Conservation (phyloP, 2,113 vertebrate species). For the Melanocharis versteri region DNA sequence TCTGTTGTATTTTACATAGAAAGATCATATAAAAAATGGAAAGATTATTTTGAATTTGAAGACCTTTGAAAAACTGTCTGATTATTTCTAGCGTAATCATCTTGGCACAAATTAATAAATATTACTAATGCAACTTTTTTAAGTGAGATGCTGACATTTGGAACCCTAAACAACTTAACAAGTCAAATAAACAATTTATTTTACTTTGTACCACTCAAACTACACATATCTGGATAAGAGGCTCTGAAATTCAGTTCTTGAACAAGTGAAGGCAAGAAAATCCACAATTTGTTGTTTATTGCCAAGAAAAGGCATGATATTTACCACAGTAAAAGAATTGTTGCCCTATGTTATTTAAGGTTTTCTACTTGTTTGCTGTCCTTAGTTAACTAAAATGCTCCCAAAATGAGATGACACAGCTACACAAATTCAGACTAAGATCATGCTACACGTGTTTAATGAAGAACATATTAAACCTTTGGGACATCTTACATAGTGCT, state of each 20-base stretch:
- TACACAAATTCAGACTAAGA: not conserved
- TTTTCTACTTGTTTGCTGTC: not conserved
- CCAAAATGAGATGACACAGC: not conserved
- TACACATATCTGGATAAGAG: not conserved
- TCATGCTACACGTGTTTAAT: not conserved
- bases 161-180: not conserved
- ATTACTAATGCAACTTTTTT: not conserved
- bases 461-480: not conserved
- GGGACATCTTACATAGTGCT: not conserved
- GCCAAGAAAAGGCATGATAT: not conserved
- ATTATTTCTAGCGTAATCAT: not conserved
- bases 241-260: not conserved
- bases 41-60: not conserved
- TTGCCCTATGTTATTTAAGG: not conserved
- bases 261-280: not conserved
- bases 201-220: not conserved
- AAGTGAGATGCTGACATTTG: not conserved
- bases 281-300: not conserved
- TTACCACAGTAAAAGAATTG: not conserved
- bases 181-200: not conserved
- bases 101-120: not conserved
- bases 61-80: not conserved
- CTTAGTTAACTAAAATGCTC: not conserved
- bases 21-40: not conserved
- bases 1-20: not conserved